Evolutionary conservation across 2,113 vertebrate genomes (phyloP).

Genomic region (Proteles cristata): DNA sequence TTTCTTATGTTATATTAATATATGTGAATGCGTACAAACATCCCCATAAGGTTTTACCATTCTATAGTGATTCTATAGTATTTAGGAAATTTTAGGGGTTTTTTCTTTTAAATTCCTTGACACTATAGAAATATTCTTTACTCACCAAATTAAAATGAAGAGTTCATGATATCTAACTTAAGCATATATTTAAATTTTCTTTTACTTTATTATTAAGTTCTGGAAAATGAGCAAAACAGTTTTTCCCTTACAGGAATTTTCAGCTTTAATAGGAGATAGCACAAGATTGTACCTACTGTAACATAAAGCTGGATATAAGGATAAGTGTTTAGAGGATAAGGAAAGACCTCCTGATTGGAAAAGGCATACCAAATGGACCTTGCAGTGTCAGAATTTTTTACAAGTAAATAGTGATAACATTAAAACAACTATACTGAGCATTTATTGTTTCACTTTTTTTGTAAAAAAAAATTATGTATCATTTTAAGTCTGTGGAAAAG

Average conservation of each 20-base stretch:
- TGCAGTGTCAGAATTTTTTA: conserved; percentile 9
- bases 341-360: not conserved
- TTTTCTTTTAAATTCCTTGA: conserved; percentile 44
- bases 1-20: not conserved
- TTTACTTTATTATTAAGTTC: conserved; percentile 31
- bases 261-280: not conserved
- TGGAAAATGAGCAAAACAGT: not conserved
- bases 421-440: conserved; percentile 26
- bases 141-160: conserved; percentile 38
- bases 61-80: conserved; percentile 12
- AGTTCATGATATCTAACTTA: not conserved
- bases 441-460: conserved; percentile 47
- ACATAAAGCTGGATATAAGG: not conserved
- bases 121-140: not conserved
- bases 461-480: not conserved
- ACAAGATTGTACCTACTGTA: not conserved
- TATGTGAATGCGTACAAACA: not conserved
- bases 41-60: conserved; percentile 13
- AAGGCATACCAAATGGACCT: not conserved
- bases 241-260: conserved; percentile 1
- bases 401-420: not conserved
- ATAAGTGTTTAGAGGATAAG: not conserved
- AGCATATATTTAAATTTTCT: not conserved
- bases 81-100: not conserved
- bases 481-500: not conserved